Evolutionary conservation across 2,888 invertebrate species (phyloP), one percentile per base, ranked within the genome.

Genomic region (Drosophila differens): DNA sequence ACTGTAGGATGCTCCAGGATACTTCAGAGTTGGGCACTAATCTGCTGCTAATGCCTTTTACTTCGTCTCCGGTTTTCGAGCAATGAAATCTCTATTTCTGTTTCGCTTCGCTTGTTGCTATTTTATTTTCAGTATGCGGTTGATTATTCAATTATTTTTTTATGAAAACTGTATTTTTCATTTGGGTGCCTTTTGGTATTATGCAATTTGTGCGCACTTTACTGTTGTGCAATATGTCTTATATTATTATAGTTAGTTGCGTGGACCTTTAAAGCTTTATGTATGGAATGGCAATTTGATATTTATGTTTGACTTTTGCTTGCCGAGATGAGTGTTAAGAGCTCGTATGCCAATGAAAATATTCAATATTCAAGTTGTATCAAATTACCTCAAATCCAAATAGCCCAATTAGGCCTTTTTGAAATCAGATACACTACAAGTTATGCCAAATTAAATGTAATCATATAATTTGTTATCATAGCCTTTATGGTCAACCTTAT

Each of bases 41-140:
- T 80, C 82, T 86, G 78, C 68, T 80, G 60, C 84, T 86, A 86
- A 86, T 85, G 89, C 78, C 67, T 68, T 83, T 78, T 71, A 52
- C 63, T 71, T 70, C 58, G 59, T 67, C 52, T 59, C 57, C 63
- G 30, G 65, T 41, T 35, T 44, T 28, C 22, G 32, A 39, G 28
- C 57, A 51, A 53, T 59, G 22, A 41, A 51, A 52, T 33, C 51
- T 57, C 33, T 47, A 41, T 28, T 19, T 49, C 41, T 58, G 30
- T 32, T 30, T 30, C 39, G 14, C 16, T 30, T 9, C 30, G 41
- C 22, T 32, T 39, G 44, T 25, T 60, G 32, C 44, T 62, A 35
- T 22, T 35, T 66, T 22, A 30, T 65, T 60, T 69, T 35, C 32
- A 32, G 55, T 39, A 44, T 76, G 70, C 49, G 41, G 67, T 74